Base-by-base conservation (phyloP, 2,888 invertebrate species). In the Oegoconia quadripuncta region DNA sequence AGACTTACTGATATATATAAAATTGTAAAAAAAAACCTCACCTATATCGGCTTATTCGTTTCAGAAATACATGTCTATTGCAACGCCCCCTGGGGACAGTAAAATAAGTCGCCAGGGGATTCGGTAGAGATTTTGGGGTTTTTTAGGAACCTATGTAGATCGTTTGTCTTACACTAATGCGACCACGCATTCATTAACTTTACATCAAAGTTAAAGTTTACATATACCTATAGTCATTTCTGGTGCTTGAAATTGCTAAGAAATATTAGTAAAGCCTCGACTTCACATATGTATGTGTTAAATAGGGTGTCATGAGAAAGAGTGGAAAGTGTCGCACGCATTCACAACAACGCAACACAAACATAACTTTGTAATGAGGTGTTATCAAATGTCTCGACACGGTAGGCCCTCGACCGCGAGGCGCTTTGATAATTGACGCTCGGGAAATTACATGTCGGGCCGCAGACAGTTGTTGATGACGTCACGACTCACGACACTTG, bases 401-500 rank as follows among this genome's bases (percentile, higher is more conserved):
- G 64, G 69, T 69, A 69, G 68, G 54, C 74, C 75, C 74, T 71
- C 74, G 76, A 75, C 75, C 75, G 73, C 58, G 55, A 59, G 51
- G 60, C 65, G 66, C 65, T 69, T 70, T 79, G 72, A 84, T 83
- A 86, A 86, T 86, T 86, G 86, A 84, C 83, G 75, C 74, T 61
- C 69, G 79, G 84, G 86, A 86, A 86, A 86, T 86, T 86, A 84
- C 84, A 83, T 70, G 86, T 84, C 86, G 74, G 63, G 63, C 66
- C 63, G 65, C 66, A 82, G 86, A 86, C 84, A 86, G 81, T 86
- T 84, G 84, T 77, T 81, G 86, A 86, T 83, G 86, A 82, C 84
- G 77, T 86, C 77, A 83, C 74, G 66, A 62, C 66, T 70, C 72
- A 74, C 74, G 66, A 61, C 66, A 73, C 72, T 78, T 87, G 83